A percentile compares a stretch with the other conserved stretches of the same genome.
These are phyloP conservation scores for Polyodon spathula DNA, from an alignment of 2,113 vertebrate species.

Conservation along the genomic window DNA sequence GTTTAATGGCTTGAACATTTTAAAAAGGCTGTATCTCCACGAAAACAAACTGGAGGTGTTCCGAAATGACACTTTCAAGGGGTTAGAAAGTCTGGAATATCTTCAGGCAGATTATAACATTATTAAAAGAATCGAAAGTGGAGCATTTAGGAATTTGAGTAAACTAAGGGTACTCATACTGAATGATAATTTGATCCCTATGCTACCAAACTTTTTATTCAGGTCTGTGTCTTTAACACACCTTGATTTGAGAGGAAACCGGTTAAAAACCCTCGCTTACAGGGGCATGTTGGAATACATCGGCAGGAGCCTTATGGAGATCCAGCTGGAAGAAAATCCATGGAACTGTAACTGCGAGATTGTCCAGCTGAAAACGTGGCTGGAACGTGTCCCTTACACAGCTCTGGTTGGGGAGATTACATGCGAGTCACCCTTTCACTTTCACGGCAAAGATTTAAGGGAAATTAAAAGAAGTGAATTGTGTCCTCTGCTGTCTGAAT, in stretches of 20 bases:
- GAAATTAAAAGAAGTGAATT: conserved; percentile 91
- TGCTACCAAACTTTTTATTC: conserved; percentile 91
- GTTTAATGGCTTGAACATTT: conserved; percentile 87
- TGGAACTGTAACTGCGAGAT: conserved; percentile 98
- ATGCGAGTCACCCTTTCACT: conserved; percentile 93
- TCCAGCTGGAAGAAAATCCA: conserved; percentile 94
- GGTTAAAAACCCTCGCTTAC: conserved; percentile 88
- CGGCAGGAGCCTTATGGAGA: conserved; percentile 91
- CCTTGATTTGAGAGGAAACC: conserved; percentile 91
- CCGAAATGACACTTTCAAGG: conserved; percentile 92
- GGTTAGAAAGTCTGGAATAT: conserved; percentile 96
- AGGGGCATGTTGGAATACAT: conserved; percentile 91
- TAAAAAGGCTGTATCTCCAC: conserved; percentile 96
- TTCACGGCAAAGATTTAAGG: conserved; percentile 92
- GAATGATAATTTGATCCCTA: conserved; percentile 95
- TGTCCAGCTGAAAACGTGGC: conserved; percentile 93
- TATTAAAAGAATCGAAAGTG: conserved; percentile 93
- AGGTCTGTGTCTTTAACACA: conserved; percentile 94
- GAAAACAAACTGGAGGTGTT: conserved; percentile 97
- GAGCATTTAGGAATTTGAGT: conserved; percentile 88
- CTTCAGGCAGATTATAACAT: conserved; percentile 98
- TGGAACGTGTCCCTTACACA: conserved; percentile 91
- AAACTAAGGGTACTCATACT: conserved; percentile 93
- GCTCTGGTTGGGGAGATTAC: conserved; percentile 95
- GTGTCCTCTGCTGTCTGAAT: conserved; percentile 82